Evolutionary conservation across 1,140 invertebrate species (phyloP), one percentile per base, ranked within the genome.

Genomic region (Elysia chlorotica): DNA sequence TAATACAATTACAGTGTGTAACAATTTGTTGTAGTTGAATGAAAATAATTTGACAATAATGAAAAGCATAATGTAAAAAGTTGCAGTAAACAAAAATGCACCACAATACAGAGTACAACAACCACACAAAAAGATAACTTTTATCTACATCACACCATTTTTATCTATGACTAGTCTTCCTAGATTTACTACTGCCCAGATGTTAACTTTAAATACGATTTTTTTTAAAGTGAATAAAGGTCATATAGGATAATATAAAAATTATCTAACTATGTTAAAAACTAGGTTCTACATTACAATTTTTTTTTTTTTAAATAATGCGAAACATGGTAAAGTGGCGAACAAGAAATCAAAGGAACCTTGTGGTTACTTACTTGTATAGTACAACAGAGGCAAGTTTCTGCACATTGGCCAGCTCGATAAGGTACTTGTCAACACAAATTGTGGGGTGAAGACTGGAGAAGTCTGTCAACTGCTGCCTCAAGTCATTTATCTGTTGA

Each of bases 361-460:
- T 48, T 48, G 41, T 14, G 41, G n/a, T 48, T 14, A 41, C 63
- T 65, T 65, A 95, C 30, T 92, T 89, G 33, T 91, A 89, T 75
- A 94, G 92, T 75, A 95, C 88, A 61, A 93, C 91, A 62, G 92
- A 90, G 53, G 95, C 90, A 53, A 92, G 92, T 53, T 92, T 90
- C 76, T 86, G 79, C 3, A 86, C 85, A 17, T 76, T 79, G 5
- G 57, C 56, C 6, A 79, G 77, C 53, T 85, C 78, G 35, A 77
- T 67, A 17, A 81, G 65, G 63, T 83, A 82, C 33, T 81, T 78
- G 66, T 81, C 79, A n/a, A 87, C 82, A 57, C 76, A 78, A 23
- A 86, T 68, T 19, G 76, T 41, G 5, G 79, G 73, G 75, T 87
- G 83, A 48, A 80, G 71, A 25, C 75, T 73, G 25, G 81, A 74